A percentile compares a stretch with the other conserved stretches of the same genome.
Conservation (phyloP, 2,888 invertebrate species). For the Petrolisthes cinctipes region DNA sequence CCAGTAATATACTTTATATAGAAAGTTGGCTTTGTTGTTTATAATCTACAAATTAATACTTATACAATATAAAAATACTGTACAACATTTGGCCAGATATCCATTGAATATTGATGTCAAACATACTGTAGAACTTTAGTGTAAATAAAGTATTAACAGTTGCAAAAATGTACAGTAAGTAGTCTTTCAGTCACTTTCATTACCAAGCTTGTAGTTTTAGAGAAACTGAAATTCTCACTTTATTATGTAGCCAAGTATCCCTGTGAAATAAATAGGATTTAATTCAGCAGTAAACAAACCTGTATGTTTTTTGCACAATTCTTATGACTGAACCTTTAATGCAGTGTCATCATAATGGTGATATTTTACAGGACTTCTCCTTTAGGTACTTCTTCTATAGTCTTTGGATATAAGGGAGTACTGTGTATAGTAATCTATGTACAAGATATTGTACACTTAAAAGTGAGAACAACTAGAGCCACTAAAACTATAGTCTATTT, state of each 20-base stretch:
- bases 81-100: not conserved
- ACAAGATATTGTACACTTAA: too few species aligned
- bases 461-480: too few species aligned
- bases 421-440: too few species aligned
- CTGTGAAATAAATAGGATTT: not conserved
- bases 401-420: too few species aligned
- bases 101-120: not conserved
- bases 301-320: not conserved
- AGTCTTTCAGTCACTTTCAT: not conserved
- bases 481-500: too few species aligned
- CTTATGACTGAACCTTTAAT: not conserved
- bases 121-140: not conserved
- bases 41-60: not conserved
- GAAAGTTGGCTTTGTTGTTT: too few species aligned
- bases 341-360: slow-evolving; percentile 14
- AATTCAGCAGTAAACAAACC: not conserved
- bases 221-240: not conserved
- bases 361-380: slow-evolving; percentile 7
- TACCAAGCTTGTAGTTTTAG: not conserved
- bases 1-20: too few species aligned
- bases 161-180: slow-evolving; percentile 5
- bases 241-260: not conserved
- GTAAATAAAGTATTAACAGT: not conserved
- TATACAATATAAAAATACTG: not conserved
- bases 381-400: too few species aligned